Base-by-base conservation (phyloP, 2,113 vertebrate species). In the Cyanoliseus patagonus region DNA sequence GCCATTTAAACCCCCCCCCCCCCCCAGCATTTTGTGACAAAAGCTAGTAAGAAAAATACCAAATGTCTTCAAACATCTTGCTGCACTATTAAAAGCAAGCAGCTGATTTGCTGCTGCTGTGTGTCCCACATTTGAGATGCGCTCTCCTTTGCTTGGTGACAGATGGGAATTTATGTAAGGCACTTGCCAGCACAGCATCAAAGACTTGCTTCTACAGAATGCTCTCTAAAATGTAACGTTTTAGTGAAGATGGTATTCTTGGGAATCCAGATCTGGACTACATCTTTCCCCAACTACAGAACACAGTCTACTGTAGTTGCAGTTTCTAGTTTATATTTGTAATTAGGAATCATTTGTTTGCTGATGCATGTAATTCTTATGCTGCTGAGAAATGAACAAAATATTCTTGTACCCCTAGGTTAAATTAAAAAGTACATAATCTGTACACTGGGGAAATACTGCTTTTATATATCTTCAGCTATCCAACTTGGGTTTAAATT, bases 121-220 rank as follows among this genome's bases (percentile, higher is more conserved):
- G 0, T 85, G 88, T 52, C 95, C 94, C 92, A 90, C 79, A 93
- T 96, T 90, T 63, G 53, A 75, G 86, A 76, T 5, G 17, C 9
- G 2, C 52, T 88, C 74, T 84, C n/a, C 85, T 49, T 52, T 17
- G 70, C 89, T 44, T 7, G 13, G 23, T 19, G 91, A 80, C 96
- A 97, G 95, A 97, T 96, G 95, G 95, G 89, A 92, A 42, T 66
- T 97, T 97, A 97, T 69, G 1, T 95, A 97, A 97, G 84, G 74
- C 76, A 35, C 88, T 92, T 95, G 66, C 74, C 88, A 96, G 86
- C 53, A 74, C 64, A 68, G 79, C 31, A 4, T 63, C 92, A 86
- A 68, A 78, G 72, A 57, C 49, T 83, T 3, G 0, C 53, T 94
- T 59, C 70, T 73, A 78, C n/a, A 81, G 66, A 94, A 86, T 5